phyloP scores from a whole-genome alignment of 2,113 vertebrate genomes.

The Crotalus horridus region DNA sequence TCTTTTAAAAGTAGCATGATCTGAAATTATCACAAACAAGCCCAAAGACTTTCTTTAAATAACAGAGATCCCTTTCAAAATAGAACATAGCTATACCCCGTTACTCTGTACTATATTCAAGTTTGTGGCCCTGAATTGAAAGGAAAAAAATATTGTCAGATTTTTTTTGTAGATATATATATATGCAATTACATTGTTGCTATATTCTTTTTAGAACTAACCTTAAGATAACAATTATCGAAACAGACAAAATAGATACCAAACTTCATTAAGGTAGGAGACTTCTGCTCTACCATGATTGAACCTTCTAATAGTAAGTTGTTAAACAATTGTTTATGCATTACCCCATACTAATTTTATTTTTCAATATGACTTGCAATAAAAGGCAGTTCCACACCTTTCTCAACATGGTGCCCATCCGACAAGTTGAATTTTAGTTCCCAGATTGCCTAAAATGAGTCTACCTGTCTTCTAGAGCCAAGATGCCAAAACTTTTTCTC shows the following conservation, averaged over 20 bases:
- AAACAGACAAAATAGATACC: background rate
- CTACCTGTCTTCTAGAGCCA: background rate
- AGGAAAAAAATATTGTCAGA: background rate
- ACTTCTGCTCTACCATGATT: background rate
- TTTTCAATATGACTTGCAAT: background rate
- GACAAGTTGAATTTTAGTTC: background rate
- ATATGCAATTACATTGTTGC: background rate
- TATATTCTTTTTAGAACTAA: background rate
- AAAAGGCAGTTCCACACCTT: background rate
- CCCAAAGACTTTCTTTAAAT: background rate
- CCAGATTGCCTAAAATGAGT: background rate
- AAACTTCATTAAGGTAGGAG: background rate
- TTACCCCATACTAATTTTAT: background rate
- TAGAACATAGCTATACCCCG: background rate
- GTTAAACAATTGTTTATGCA: background rate
- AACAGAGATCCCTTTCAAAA: background rate
- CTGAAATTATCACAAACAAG: background rate
- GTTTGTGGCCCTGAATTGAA: background rate
- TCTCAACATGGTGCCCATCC: background rate
- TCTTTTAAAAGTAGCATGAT: background rate
- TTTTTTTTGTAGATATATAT: background rate
- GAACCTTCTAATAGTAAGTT: background rate
- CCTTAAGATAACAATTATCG: background rate
- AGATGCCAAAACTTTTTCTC: background rate
- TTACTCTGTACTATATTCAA: background rate